Evolutionary conservation across 2,888 invertebrate genomes (phyloP).

Genomic region (Laspeyria flexula): DNA sequence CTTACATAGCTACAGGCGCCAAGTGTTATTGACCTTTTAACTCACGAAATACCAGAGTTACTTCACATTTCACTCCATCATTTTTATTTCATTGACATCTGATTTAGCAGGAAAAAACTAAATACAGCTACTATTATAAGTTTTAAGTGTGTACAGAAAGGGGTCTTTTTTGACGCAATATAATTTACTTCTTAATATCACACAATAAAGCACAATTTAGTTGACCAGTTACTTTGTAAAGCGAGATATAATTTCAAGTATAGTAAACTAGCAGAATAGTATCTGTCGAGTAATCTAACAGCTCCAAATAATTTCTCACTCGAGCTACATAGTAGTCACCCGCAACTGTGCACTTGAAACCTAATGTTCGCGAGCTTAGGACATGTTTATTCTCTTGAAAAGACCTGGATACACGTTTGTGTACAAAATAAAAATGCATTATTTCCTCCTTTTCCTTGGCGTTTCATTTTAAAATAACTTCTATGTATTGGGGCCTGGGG

Average conservation of each 20-base stretch:
- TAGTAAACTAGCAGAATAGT: neutral
- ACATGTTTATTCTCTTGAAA: conserved; percentile 62
- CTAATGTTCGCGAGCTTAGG: conserved; percentile 62
- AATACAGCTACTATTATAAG: too few species aligned
- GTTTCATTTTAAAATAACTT: conserved; percentile 26
- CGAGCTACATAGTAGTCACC: conserved; percentile 21
- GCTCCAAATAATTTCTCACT: conserved; percentile 10
- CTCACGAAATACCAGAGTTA: too few species aligned
- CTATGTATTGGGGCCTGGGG: conserved; percentile 24
- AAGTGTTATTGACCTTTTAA: too few species aligned
- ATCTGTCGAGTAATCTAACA: conserved; percentile 8
- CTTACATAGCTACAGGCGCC: too few species aligned
- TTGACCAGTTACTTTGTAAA: neutral
- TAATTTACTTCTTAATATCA: too few species aligned
- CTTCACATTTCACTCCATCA: too few species aligned
- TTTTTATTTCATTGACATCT: too few species aligned
- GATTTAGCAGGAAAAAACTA: too few species aligned
- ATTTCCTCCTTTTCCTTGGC: conserved; percentile 34
- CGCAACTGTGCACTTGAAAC: conserved; percentile 58
- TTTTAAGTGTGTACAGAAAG: too few species aligned
- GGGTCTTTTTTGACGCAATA: too few species aligned
- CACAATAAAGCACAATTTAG: too few species aligned
- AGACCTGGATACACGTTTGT: conserved; percentile 32
- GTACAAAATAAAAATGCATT: conserved; percentile 41
- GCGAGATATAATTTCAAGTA: neutral